phyloP scores from a whole-genome alignment of 92 coral and sea anemone genomes.

The Parazoanthus swiftii region DNA sequence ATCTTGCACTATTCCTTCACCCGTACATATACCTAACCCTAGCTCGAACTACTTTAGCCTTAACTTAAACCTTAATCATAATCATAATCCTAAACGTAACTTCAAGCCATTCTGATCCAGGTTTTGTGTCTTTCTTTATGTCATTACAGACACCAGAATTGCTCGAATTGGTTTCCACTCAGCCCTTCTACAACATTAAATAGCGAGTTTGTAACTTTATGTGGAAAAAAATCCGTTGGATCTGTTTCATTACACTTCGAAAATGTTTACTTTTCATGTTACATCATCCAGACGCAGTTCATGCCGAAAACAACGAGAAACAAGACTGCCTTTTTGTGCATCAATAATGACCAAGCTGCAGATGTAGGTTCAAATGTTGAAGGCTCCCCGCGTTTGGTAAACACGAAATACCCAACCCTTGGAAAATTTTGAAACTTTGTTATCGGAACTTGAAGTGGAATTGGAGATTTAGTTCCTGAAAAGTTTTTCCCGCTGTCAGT shows the following conservation, averaged over 20 bases:
- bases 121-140: too few species aligned
- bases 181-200: too few species aligned
- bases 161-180: too few species aligned
- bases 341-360: background rate
- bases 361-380: background rate
- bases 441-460: background rate
- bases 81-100: too few species aligned
- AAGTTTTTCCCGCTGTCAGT: background rate
- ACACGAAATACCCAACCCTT: background rate
- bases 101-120: too few species aligned
- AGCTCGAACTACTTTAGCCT: too few species aligned
- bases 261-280: background rate
- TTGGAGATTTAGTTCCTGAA: slow-evolving; percentile 1
- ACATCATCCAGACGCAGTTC: background rate
- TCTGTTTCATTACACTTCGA: background rate
- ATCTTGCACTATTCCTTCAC: too few species aligned
- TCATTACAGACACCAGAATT: too few species aligned
- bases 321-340: background rate
- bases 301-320: background rate
- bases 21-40: too few species aligned
- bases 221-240: too few species aligned
- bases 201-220: background rate
- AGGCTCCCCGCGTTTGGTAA: background rate
- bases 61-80: too few species aligned
- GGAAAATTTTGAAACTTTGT: background rate